Evolutionary conservation across 2,888 invertebrate genomes (phyloP).

Genomic region (Amaurobius ferox): DNA sequence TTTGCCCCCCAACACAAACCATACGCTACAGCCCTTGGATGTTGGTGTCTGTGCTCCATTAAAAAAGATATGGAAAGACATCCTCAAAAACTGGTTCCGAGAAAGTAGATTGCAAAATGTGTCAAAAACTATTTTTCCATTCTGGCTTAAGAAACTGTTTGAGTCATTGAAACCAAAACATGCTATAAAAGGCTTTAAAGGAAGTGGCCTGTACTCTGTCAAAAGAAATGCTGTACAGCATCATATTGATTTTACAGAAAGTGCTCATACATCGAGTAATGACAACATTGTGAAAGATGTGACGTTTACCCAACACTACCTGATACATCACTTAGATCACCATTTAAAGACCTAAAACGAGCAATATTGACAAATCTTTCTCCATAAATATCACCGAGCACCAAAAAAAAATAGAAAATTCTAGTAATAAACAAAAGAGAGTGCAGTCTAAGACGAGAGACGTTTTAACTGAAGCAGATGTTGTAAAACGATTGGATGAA

Average conservation of each 20-base stretch:
- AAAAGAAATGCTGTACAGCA: neutral
- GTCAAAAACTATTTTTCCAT: neutral
- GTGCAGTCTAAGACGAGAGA: neutral
- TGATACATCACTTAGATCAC: neutral
- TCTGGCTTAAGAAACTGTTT: neutral
- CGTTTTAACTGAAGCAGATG: neutral
- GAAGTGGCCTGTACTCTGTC: neutral
- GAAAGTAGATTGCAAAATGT: slow-evolving; percentile 1
- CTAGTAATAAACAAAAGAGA: neutral
- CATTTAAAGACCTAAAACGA: neutral
- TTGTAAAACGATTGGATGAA: neutral
- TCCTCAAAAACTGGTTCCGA: neutral
- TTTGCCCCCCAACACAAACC: neutral
- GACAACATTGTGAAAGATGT: too few relatives aligned
- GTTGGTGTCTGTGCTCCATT: neutral
- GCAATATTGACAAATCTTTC: neutral
- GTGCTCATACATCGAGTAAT: too few relatives aligned
- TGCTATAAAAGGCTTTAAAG: neutral
- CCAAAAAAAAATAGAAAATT: neutral
- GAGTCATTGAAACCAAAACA: neutral
- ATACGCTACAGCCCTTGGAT: neutral
- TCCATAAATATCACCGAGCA: neutral
- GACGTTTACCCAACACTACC: too few relatives aligned
- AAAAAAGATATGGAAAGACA: neutral
- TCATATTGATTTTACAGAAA: neutral